Base-by-base conservation (phyloP, 2,888 invertebrate species). In the Melinaea marsaeus region DNA sequence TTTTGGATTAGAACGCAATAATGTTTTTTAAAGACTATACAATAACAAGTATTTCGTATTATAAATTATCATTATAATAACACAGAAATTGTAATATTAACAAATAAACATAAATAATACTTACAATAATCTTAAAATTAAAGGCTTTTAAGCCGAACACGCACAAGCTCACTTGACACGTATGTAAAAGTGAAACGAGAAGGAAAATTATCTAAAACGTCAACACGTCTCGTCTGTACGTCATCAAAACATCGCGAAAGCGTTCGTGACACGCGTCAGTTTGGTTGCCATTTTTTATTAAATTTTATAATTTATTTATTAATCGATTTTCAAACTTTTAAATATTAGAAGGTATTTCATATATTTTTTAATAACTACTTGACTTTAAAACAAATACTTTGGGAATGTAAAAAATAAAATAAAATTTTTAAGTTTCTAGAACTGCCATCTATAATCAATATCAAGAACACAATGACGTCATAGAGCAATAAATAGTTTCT, bases 61-160 rank as follows among this genome's bases (percentile, higher is more conserved):
- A 11, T 60, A 61, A 54, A 64, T 7, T 57, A 47, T 51, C 61
- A 64, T 54, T 35, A 63, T 37, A 67, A 58, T 48, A 57, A 45
- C 60, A 67, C 68, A 67, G 54, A 42, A 55, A 45, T 46, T 47
- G 69, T 71, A 77, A 72, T 32, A 32, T 51, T 71, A 71, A 68
- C 64, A 60, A 47, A 42, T 7, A 42, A 46, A 47, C 71, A 72
- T 86, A 88, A 59, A 33, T 51, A 70, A 72, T 90, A 90, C 90
- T 90, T 78, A 90, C 90, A 84, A 79, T 83, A 84, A 78, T 85
- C 85, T 79, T 88, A 86, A 88, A 86, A 86, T 84, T 86, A 86
- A 78, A 76, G 88, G 90, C 87, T 78, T 75, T 71, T 72, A 81
- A 80, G 88, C 88, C 88, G 75, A 76, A 80, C 83, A 77, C 86